Base-by-base conservation (phyloP, 53 echinoderm and acorn worm species). In the Echinarachnius parma region DNA sequence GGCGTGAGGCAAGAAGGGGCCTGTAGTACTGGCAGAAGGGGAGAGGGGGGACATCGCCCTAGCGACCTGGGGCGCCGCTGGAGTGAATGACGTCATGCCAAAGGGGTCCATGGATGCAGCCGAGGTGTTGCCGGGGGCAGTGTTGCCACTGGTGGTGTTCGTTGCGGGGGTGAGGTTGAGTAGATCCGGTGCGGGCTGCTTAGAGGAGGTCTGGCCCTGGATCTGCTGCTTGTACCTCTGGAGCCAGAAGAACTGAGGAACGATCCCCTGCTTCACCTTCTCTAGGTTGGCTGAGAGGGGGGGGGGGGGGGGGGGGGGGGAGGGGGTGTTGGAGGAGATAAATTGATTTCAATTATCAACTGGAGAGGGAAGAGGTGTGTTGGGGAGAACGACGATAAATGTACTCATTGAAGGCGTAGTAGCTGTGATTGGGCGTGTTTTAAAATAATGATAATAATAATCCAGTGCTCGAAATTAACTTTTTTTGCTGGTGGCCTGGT, bases 161-260 rank as follows among this genome's bases (percentile, higher is more conserved):
- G 52, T 61, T 31, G 37, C 19, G 54, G 63, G 21, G 19, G 70
- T 34, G 70, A 70, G 34, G 55, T 53, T 53, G 34, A 70, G 31
- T 29, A 44, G 71, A 62, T 47, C 61, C 5, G 31, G 48, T 28
- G 31, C 21, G 39, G 23, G 24, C 30, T 48, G 39, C 15, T 7
- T 3, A 25, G 21, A 49, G 59, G 47, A 15, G 66, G 1, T 48
- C 23, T 18, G 24, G 4, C 70, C 70, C 21, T 53, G 52, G 70
- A 83, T 69, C 8, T 77, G 75, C 10, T 16, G 59, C 49, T 78
- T 78, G 83, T 92, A 87, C 23, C 67, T 62, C 68, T 84, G 78
- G 28, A 93, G 70, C 93, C 93, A 93, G 24, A 57, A 48, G 48
- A 93, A 93, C 54, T 90, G 78, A 2, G 84, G 89, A 20, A 81